Evolutionary conservation across 1,140 invertebrate genomes (phyloP), one percentile per base, ranked within the genome.

Genomic region (Drosophila equinoxialis): DNA sequence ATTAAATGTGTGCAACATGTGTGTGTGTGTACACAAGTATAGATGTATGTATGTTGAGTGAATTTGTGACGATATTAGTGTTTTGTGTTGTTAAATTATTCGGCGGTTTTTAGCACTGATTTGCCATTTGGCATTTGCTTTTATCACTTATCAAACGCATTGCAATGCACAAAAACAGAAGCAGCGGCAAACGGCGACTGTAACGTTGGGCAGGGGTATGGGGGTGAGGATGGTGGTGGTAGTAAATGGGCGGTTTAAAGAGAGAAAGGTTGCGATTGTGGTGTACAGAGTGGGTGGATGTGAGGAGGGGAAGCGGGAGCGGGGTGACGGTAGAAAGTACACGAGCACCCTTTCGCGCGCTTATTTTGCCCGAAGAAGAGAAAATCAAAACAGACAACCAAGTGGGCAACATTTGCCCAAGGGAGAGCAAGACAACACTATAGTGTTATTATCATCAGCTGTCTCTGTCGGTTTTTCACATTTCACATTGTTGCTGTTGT

Each of bases 311-410:
- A 2, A 23, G 20, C 20, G 20, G 20, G 20, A 23, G 20, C 20
- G 20, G 20, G 20, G 20, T 1, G 20, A 60, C 62, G 74, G 68
- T 65, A 89, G 83, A 83, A 87, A 87, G 84, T 89, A 83, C 84
- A 87, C 83, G 83, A 81, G 83, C 83, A 86, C 79, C 83, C 83
- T 86, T 86, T 86, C 72, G 83, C 83, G 83, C 83, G 83, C 83
- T 87, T 87, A 87, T 83, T 70, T 87, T 89, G 33, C 35, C 60
- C 45, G 45, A 87, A 73, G 83, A 86, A 86, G 83, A 83, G 84
- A 87, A 87, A 87, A 87, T 77, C 83, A 87, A 87, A 87, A 87
- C 83, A 87, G 83, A 87, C 86, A 71, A 54, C 77, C 74, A 72
- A 81, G 66, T 65, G 63, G 39, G 17, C 62, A 60, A 57, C 41